Base-by-base conservation (phyloP, 1,140 invertebrate species). In the Aphaenogaster ashmeadi region DNA sequence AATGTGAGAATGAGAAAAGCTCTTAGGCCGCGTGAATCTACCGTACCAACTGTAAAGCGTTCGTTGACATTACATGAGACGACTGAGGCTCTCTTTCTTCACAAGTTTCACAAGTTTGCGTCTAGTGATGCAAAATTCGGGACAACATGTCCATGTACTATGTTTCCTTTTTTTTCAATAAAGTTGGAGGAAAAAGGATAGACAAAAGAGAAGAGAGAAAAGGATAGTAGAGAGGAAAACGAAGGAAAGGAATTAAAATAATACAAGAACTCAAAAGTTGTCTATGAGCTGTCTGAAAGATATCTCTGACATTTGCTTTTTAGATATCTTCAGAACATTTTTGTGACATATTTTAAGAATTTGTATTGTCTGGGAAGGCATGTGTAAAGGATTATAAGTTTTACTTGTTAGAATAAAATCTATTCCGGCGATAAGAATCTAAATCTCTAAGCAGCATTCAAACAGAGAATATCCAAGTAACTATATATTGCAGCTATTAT, bases 371-470 rank as follows among this genome's bases (percentile, higher is more conserved):
- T 27, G 58, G 47, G 7, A n/a, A 44, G 21, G 54, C 13, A 27
- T 47, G 3, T 13, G 6, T 67, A 67, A 56, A 58, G 64, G 78
- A 80, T 80, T 71, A 56, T 27, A 72, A 72, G 36, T 67, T 81
- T 54, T 27, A 67, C 21, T 67, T 81, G 62, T 86, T 75, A 64
- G 36, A 79, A 86, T 52, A 87, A 27, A 27, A 84, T 90, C 78
- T 79, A 86, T 88, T 86, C 66, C 80, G 60, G 41, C 86, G 60
- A 91, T 88, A 87, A 90, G 62, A 94, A 93, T 95, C 95, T 94
- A 94, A 85, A 56, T 94, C 78, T 95, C 93, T 94, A 95, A 95
- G 94, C 92, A 88, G 94, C 95, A 95, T 95, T 95, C 93, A 94
- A 92, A 92, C 92, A 94, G 87, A 94, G 89, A 89, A 93, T 91